Percentiles rank a stretch among this genome's conserved stretches.
These are phyloP conservation scores for Takifugu bimaculatus DNA, from an alignment of 2,113 vertebrate species.

Conservation along the genomic window DNA sequence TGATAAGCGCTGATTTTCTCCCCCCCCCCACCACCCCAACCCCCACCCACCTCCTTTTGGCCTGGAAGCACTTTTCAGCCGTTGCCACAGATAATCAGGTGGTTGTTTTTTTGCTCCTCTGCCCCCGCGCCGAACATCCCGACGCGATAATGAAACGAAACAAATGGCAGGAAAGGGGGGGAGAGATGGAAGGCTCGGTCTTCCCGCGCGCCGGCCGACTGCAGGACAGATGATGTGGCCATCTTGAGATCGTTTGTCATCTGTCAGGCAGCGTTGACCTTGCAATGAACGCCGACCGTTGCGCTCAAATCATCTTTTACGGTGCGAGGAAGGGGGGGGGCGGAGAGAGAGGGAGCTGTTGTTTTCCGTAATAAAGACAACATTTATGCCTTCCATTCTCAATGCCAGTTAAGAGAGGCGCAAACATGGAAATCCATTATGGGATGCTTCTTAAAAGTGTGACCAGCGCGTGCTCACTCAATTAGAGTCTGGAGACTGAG, in stretches of 20 bases:
- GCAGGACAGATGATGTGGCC: constrained; percentile 78
- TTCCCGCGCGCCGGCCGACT: constrained; percentile 59
- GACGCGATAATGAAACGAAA: constrained; percentile 44
- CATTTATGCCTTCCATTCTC: constrained; percentile 85
- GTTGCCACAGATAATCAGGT: constrained; percentile 55
- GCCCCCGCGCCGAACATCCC: not conserved
- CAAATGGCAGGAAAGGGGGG: constrained; percentile 24
- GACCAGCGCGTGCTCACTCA: constrained; percentile 85
- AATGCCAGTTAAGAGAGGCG: constrained; percentile 84
- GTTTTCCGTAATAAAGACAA: constrained; percentile 80
- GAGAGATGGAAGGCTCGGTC: constrained; percentile 61
- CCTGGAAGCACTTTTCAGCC: constrained; percentile 44
- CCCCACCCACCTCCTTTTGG: constrained; percentile 27
- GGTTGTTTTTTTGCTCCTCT: constrained; percentile 38
- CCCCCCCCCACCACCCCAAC: constrained; percentile 6
- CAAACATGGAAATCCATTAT: constrained; percentile 92
- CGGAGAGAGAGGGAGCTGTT: constrained; percentile 54
- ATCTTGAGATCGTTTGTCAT: constrained; percentile 81
- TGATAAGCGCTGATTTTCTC: constrained; percentile 66
- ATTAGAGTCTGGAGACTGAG: constrained; percentile 78
- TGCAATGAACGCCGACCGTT: constrained; percentile 71
- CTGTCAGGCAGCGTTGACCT: constrained; percentile 80
- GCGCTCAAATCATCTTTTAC: constrained; percentile 69
- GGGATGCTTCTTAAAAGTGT: constrained; percentile 84
- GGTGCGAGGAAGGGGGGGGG: constrained; percentile 24